Evolutionary conservation across 2,797 vertebrate genomes (phyloP), one percentile per base, ranked within the genome.

Genomic region (Amblyopsis hoosieri): DNA sequence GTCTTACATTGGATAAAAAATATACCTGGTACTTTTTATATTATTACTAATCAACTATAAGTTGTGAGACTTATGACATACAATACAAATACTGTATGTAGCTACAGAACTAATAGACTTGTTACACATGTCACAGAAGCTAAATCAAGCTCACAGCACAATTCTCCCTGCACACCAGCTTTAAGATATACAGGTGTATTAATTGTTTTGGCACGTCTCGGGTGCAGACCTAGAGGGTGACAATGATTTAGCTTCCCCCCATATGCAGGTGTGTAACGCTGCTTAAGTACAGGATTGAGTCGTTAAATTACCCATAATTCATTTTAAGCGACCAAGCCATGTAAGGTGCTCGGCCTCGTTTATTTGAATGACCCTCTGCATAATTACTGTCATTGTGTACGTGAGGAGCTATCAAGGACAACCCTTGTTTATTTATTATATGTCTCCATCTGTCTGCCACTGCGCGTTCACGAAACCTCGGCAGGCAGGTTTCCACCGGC

Each of bases 381-480:
- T 91, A 88, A 91, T 90, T 90, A 87, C 75, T 83, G 78, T 79
- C 78, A 87, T 81, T 80, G 73, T 86, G 72, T 74, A 60, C 63
- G 0, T 63, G 17, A 62, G 67, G 65, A 76, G 71, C 74, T 49
- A 54, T 52, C 54, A 58, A 66, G 65, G 57, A 54, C 45, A n/a
- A 29, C 46, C 48, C n/a, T 56, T 37, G 17, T 45, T 57, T 62
- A 51, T 48, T 49, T 33, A 23, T 23, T 23, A 23, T 42, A 42
- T 42, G 37, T 42, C 37, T 9, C 37, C 37, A 7, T 7, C 37
- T 42, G 37, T 42, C 37, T 42, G 37, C 37, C 37, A 42, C 19
- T 23, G 19, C 33, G 33, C 37, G 1, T 7, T 42, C 37, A 9
- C 37, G 69, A 52, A 81, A 77, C 71, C 51, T 62, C 59, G 62